Conservation (phyloP, 2,113 vertebrate genomes). For the Grammomys dolichurus region DNA sequence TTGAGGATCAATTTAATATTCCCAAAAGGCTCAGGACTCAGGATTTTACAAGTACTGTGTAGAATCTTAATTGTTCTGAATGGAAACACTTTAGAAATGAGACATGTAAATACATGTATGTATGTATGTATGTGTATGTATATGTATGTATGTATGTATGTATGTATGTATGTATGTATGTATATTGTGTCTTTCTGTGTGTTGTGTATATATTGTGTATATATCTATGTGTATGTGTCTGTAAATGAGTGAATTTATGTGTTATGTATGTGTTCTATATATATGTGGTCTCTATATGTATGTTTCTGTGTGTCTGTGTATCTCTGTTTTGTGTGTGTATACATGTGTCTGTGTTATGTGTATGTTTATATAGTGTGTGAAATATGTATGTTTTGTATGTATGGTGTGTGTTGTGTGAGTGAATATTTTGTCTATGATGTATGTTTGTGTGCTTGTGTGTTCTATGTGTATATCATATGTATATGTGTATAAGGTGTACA, state of each 20-base stretch:
- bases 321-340: background rate
- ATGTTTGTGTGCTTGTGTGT: background rate
- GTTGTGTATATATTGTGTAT: too few relatives aligned
- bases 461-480: background rate
- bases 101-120: background rate
- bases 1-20: background rate
- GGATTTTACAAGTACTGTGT: rapidly evolving
- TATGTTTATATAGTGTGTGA: background rate
- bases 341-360: background rate
- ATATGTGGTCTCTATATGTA: background rate
- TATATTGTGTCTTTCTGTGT: too few relatives aligned
- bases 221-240: background rate
- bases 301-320: background rate
- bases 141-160: too few relatives aligned
- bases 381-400: background rate
- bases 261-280: background rate
- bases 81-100: constrained; percentile 5
- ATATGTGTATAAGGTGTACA: background rate
- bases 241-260: background rate
- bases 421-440: background rate
- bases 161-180: too few relatives aligned
- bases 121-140: background rate
- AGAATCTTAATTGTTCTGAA: background rate
- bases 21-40: background rate
- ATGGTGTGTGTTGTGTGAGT: background rate